Evolutionary conservation across 1,140 invertebrate species (phyloP), one percentile per base, ranked within the genome.

Genomic region (Idris sp.): DNA sequence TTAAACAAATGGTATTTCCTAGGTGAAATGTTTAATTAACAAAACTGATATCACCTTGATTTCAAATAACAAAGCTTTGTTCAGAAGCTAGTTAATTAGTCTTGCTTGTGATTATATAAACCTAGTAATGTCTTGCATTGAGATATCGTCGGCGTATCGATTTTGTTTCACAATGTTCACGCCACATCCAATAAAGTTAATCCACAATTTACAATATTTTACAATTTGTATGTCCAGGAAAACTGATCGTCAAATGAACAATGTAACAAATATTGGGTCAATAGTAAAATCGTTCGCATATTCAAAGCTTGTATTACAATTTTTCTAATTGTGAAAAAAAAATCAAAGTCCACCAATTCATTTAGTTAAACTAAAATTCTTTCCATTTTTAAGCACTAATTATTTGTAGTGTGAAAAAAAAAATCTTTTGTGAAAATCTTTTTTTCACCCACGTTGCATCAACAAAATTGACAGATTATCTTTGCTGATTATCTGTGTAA

Each of bases 1-100:
- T 22, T 31, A 38, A 15, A 15, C 38, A 16, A 54, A 54, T 59
- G 36, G 9, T 30, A 61, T 54, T 71, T 56, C 49, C 48, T 56
- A 71, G 41, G 58, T 71, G 56, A 62, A 64, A 64, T 58, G 68
- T 64, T 56, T 71, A 62, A 72, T 58, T 64, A 51, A 58, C 68
- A 64, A 49, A 72, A 64, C 58, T 51, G 58, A 72, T 64, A 64
- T 31, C 35, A 18, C 43, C 58, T 58, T 72, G 46, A 59, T 65
- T 59, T 65, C 51, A 26, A 59, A 65, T 59, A 59, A 64, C 38
- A 65, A 59, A 53, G 53, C 59, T 65, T 73, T 65, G 36, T 73
- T 65, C 51, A 58, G 51, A 25, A 73, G 28, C 53, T 53, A 49
- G 36, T 65, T 65, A 59, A 65, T 73, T 65, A 73, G 54, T 61